Evolutionary conservation across 1,140 invertebrate genomes (phyloP).

Genomic region (Agrypnia vestita): DNA sequence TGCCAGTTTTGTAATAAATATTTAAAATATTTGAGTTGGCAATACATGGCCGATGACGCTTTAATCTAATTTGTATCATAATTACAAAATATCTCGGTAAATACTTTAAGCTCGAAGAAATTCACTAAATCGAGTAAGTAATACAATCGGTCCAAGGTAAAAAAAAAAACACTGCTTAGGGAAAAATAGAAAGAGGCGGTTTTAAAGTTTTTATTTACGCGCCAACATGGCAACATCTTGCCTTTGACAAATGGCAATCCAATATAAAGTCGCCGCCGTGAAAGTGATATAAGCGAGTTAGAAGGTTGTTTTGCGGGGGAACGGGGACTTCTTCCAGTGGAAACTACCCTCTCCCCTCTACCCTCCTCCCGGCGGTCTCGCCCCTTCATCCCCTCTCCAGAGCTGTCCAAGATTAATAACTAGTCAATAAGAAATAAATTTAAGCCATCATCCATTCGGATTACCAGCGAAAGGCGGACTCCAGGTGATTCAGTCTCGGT

Average conservation of each 20-base stretch:
- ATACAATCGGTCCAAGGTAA: too few relatives aligned
- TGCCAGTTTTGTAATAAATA: too few relatives aligned
- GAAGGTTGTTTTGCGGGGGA: constrained; percentile 3
- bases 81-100: too few relatives aligned
- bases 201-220: constrained; percentile 28
- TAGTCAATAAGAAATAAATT: constrained; percentile 8
- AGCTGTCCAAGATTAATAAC: constrained; percentile 28
- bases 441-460: not conserved
- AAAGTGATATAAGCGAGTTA: constrained; percentile 39
- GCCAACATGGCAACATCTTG: constrained; percentile 16
- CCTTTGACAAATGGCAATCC: constrained; percentile 42
- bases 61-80: too few relatives aligned
- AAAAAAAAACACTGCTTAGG: too few relatives aligned
- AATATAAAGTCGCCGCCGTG: constrained; percentile 30
- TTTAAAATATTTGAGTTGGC: too few relatives aligned
- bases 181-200: not conserved
- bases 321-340: not conserved
- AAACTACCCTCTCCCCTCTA: not conserved
- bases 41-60: too few relatives aligned
- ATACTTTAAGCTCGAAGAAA: too few relatives aligned
- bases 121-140: too few relatives aligned
- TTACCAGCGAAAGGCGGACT: not conserved
- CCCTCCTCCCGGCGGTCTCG: not conserved
- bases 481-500: too few relatives aligned
- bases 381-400: not conserved